Base-by-base conservation (phyloP, 2,113 vertebrate species). In the Callipepla californica region DNA sequence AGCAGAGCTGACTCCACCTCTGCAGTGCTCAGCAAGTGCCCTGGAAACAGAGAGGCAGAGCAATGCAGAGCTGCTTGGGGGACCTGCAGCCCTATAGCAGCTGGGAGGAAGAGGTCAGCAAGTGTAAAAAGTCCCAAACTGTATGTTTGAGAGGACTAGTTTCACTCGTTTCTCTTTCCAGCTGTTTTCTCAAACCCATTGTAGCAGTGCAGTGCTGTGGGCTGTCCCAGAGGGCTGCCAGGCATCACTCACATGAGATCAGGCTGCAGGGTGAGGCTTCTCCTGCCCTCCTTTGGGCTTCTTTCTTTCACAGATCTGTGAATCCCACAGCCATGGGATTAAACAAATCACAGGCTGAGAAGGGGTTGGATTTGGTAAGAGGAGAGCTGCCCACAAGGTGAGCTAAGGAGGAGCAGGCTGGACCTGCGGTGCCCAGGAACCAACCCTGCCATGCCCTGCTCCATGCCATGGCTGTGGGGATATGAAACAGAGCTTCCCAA, bases 1-100 rank as follows among this genome's bases (percentile, higher is more conserved):
- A 98, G 97, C 90, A 99, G 96, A 28, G 99, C 99, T 1, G 99
- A 99, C 97, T 99, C 99, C 91, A 99, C 99, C 96, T 99, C 99
- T 0, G 99, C 98, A 0, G 99, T 99, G 80, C 99, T 99, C 96
- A 99, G 78, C 87, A 99, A 89, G 93, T 99, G 99, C 62, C 99
- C 99, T 99, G 97, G 36, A 92, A 92, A 79, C 81, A 80, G 58
- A 92, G 78, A 73, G 44, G 9, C 40, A 57, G 10, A n/a, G 28
- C 30, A 69, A 51, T 25, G 50, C 38, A 21, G 16, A 65, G 11
- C 32, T 4, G 4, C 59, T 2, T 0, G 0, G 68, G 15, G 42
- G 42, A 40, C 18, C 47, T 47, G 58, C n/a, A 47, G 45, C 50
- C n/a, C 45, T n/a, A 18, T 12, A 21, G 42, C 22, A 50, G 40